Evolutionary conservation across 2,888 invertebrate species (phyloP).

Genomic region (Acanthosepion esculentum): DNA sequence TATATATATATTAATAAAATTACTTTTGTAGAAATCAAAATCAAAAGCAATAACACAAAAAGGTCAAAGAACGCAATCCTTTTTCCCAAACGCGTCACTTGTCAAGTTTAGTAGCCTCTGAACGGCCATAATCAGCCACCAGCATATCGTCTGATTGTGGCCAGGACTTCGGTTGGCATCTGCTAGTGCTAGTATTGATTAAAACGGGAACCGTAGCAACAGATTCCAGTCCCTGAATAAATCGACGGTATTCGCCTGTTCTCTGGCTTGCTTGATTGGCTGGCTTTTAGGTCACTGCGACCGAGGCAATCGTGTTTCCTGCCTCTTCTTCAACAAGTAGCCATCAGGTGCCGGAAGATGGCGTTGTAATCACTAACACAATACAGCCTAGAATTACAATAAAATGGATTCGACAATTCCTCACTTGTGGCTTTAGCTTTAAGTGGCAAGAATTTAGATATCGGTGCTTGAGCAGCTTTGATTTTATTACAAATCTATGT

Average conservation of each 20-base stretch:
- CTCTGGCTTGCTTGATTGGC: conserved; percentile 12
- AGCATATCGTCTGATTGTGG: neutral
- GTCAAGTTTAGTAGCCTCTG: neutral
- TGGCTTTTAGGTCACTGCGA: neutral
- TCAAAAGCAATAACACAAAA: neutral
- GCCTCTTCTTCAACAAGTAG: neutral
- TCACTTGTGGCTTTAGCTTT: neutral
- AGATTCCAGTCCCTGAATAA: neutral
- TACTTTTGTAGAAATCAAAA: neutral
- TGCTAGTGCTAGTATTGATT: neutral
- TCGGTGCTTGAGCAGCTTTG: neutral
- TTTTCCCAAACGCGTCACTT: neutral
- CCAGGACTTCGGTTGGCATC: conserved; percentile 33
- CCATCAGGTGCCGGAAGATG: neutral
- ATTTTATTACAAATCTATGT: neutral
- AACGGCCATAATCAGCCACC: neutral
- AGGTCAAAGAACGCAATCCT: neutral
- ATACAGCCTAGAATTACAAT: neutral
- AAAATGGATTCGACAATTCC: neutral
- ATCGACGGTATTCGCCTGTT: neutral
- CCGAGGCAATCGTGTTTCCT: neutral
- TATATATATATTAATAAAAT: neutral
- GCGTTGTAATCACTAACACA: neutral
- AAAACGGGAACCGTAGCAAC: conserved; percentile 14
- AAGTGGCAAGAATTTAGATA: neutral